A percentile compares a stretch with the other conserved stretches of the same genome.
These are phyloP conservation scores for Aphrocallistes beatrix DNA, from an alignment of 37 sponge, comb jelly and placozoan species.

Conservation along the genomic window DNA sequence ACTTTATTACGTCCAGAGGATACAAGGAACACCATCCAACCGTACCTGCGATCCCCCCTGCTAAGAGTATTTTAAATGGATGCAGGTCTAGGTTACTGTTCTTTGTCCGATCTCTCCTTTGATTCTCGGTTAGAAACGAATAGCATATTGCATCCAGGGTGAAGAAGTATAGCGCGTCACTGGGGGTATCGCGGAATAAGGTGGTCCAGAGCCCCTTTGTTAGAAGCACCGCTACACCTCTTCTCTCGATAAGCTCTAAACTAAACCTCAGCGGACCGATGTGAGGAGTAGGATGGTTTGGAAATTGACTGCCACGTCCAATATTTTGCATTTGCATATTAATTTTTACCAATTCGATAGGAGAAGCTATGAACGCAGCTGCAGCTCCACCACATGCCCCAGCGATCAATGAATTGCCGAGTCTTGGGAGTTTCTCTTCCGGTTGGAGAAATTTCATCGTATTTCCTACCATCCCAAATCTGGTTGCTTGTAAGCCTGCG, in stretches of 20 bases:
- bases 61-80: slow-evolving; percentile 22
- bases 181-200: slow-evolving; percentile 47
- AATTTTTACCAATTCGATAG: slow-evolving; percentile 70
- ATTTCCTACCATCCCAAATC: slow-evolving; percentile 66
- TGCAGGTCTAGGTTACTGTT: slow-evolving; percentile 2
- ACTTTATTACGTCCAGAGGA: slow-evolving; percentile 81
- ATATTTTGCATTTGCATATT: slow-evolving; percentile 61
- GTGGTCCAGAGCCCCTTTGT: slow-evolving; percentile 43
- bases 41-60: slow-evolving; percentile 59
- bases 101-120: background rate
- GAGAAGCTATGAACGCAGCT: slow-evolving; percentile 34
- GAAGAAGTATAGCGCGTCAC: slow-evolving; percentile 60
- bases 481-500: slow-evolving; percentile 61
- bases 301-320: background rate
- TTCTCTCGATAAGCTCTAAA: background rate
- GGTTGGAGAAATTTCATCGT: slow-evolving; percentile 29
- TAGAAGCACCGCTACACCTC: background rate
- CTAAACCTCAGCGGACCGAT: background rate
- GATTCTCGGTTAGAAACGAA: background rate
- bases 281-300: background rate
- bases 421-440: slow-evolving; percentile 5
- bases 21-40: slow-evolving; percentile 43
- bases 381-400: slow-evolving; percentile 51
- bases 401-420: slow-evolving; percentile 25
- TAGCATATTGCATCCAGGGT: slow-evolving; percentile 38